Conservation (phyloP, 2,797 vertebrate species). For the Alcedo atthis region DNA sequence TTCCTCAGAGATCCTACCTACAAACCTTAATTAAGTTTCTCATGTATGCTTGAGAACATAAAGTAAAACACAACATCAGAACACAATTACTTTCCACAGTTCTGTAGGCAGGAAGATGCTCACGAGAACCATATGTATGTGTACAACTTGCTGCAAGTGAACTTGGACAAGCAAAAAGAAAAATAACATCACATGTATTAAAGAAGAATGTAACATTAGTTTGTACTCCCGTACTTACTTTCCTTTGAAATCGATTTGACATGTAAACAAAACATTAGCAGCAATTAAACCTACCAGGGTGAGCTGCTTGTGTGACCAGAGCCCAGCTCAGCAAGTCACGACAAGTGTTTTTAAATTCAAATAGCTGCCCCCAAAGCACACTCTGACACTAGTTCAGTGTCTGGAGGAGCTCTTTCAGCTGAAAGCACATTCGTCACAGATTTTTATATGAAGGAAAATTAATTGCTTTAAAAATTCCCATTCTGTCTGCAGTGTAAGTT, state of each 20-base stretch:
- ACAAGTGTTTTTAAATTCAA: not conserved
- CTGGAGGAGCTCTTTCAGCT: not conserved
- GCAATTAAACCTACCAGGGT: not conserved
- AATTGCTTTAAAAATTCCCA: not conserved
- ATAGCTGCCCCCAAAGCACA: not conserved
- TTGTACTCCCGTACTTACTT: not conserved
- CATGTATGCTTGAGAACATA: not conserved
- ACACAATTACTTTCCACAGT: not conserved
- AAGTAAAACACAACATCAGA: not conserved
- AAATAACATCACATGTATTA: accelerated
- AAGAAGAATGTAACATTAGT: not conserved
- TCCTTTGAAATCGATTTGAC: not conserved
- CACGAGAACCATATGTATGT: not conserved
- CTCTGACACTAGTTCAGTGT: not conserved
- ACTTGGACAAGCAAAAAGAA: not conserved
- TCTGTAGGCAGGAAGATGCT: not conserved
- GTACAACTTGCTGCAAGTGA: not conserved
- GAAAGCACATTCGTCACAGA: not conserved
- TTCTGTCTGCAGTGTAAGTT: not conserved
- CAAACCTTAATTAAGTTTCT: conserved; percentile 38
- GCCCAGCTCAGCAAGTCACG: not conserved
- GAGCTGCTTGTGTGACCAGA: not conserved
- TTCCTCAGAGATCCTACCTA: conserved; percentile 4
- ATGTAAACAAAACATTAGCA: not conserved
- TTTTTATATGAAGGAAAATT: not conserved